Percentiles rank a stretch among this genome's conserved stretches.
Evolutionary conservation across 2,888 invertebrate genomes (phyloP).

Genomic region (Spodoptera littoralis): DNA sequence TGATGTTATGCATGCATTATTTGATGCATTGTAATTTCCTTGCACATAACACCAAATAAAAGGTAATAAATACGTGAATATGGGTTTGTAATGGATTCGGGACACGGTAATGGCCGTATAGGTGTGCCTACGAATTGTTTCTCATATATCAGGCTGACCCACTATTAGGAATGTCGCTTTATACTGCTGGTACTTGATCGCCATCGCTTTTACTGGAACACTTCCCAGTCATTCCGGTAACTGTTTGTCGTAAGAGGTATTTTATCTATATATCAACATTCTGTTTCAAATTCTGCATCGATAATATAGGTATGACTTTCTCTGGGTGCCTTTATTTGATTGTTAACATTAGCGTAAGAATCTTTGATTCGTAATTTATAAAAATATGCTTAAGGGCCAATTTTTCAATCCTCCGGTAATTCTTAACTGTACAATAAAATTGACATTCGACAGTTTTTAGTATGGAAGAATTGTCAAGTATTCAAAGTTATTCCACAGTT

Average conservation of each 20-base stretch:
- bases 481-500: too few species aligned
- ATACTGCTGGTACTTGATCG: slow-evolving; percentile 23
- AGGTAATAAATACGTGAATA: slow-evolving; percentile 39
- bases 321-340: too few species aligned
- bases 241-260: slow-evolving; percentile 1
- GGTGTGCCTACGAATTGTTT: slow-evolving; percentile 44
- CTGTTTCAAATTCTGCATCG: slow-evolving; percentile 8
- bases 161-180: slow-evolving; percentile 39
- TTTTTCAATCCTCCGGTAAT: too few species aligned
- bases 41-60: slow-evolving; percentile 21
- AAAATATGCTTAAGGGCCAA: too few species aligned
- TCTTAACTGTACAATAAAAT: too few species aligned
- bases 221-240: slow-evolving; percentile 16
- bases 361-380: too few species aligned
- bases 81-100: slow-evolving; percentile 32
- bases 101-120: slow-evolving; percentile 27
- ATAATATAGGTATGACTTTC: too few species aligned
- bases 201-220: slow-evolving; percentile 26
- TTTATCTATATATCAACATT: slow-evolving; percentile 16
- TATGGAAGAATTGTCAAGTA: too few species aligned
- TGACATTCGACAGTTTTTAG: too few species aligned
- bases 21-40: slow-evolving; percentile 12
- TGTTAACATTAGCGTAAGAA: too few species aligned
- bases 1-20: too few species aligned
- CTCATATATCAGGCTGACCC: slow-evolving; percentile 45